A percentile compares a stretch with the other conserved stretches of the same genome.
Conservation (phyloP, 23 tunicate species). For the Trididemnum nubilum region DNA sequence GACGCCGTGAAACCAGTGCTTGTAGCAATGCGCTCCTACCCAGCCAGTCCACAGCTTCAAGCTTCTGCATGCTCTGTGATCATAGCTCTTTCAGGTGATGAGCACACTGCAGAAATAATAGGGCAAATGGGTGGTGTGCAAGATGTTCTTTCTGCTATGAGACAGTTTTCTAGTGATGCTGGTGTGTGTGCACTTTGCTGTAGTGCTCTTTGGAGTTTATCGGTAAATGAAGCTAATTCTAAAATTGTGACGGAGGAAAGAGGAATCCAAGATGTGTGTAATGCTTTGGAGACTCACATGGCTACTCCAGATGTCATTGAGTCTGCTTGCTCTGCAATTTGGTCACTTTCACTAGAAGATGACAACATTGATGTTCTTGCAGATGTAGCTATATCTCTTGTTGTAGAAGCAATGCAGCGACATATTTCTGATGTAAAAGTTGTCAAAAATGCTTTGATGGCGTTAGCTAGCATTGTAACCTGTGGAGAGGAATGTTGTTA, state of each 20-base stretch:
- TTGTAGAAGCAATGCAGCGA: constrained; percentile 68
- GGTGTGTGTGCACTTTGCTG: constrained; percentile 76
- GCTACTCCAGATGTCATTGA: constrained; percentile 52
- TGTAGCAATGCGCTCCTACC: constrained; percentile 76
- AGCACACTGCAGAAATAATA: constrained; percentile 80
- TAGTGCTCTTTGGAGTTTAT: constrained; percentile 89
- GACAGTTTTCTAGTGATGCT: constrained; percentile 76
- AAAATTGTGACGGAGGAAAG: constrained; percentile 89
- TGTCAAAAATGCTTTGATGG: constrained; percentile 92
- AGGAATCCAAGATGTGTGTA: constrained; percentile 87
- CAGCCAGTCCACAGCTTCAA: constrained; percentile 68
- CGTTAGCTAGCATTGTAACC: constrained; percentile 83
- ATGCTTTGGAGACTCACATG: constrained; percentile 64
- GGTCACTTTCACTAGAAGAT: constrained; percentile 99
- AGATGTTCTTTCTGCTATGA: constrained; percentile 83
- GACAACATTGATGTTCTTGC: constrained; percentile 72
- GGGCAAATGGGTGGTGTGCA: constrained; percentile 94
- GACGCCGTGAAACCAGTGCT: constrained; percentile 64
- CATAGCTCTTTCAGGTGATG: constrained; percentile 87
- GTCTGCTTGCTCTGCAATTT: constrained; percentile 84
- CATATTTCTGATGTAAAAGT: constrained; percentile 70
- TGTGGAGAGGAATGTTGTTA: constrained; percentile 89
- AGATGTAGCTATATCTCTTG: constrained; percentile 84
- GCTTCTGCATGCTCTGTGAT: constrained; percentile 73
- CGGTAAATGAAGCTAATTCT: constrained; percentile 91